Percentiles rank a stretch among this genome's conserved stretches.
phyloP scores from a whole-genome alignment of 1,140 invertebrate species.

The Papilio dardanus region DNA sequence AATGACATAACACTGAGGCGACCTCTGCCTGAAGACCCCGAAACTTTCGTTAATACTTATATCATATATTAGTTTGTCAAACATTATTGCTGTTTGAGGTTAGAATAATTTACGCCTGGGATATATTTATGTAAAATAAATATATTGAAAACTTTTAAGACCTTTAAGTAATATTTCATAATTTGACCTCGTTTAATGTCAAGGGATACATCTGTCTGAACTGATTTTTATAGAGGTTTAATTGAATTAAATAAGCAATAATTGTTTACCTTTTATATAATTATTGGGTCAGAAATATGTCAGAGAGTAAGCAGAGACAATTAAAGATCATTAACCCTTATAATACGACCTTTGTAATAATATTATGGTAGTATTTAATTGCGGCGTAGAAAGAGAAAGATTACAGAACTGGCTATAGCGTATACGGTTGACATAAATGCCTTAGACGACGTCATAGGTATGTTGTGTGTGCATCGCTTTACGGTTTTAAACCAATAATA shows the following conservation, averaged over 20 bases:
- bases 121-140: not conserved
- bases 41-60: slow-evolving; percentile 19
- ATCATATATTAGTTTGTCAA: not conserved
- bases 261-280: not conserved
- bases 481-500: too few relatives aligned
- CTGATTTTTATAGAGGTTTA: not conserved
- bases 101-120: not conserved
- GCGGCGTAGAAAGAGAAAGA: too few relatives aligned
- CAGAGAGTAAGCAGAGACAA: too few relatives aligned
- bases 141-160: not conserved
- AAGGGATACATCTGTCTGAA: not conserved
- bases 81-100: not conserved
- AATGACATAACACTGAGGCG: slow-evolving; percentile 1
- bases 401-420: too few relatives aligned
- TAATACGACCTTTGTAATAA: too few relatives aligned
- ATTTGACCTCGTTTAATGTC: slow-evolving; percentile 6
- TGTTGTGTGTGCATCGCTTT: too few relatives aligned
- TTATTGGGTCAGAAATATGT: slow-evolving; percentile 5
- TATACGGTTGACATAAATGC: too few relatives aligned
- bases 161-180: not conserved
- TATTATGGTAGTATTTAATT: too few relatives aligned
- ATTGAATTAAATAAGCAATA: not conserved
- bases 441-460: too few relatives aligned
- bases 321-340: too few relatives aligned
- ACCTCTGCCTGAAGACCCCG: slow-evolving; percentile 11